A percentile compares a stretch with the other conserved stretches of the same genome.
Conservation (phyloP, 2,113 vertebrate species). For the Grus americana region DNA sequence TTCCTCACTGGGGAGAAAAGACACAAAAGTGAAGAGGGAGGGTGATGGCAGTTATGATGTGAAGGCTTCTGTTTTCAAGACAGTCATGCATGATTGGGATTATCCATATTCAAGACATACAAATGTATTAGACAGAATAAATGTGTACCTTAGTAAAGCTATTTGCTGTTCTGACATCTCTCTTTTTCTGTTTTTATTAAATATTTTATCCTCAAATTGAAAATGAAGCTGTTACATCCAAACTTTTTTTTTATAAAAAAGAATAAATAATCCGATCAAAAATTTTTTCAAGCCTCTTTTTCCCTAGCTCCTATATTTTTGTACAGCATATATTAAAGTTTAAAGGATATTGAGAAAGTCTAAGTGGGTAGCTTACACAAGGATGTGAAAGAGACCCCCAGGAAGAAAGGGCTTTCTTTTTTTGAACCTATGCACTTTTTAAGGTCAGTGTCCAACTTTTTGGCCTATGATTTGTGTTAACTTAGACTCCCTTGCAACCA, state of each 20-base stretch:
- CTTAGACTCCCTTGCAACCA: neutral
- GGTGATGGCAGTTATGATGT: neutral
- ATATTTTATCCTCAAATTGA: neutral
- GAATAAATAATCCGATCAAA: too few species aligned
- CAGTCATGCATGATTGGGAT: neutral
- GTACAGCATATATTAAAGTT: neutral
- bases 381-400: neutral
- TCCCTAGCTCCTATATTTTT: neutral
- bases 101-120: neutral
- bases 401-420: neutral
- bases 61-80: neutral
- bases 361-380: neutral
- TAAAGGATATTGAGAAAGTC: neutral
- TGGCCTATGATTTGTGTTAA: neutral
- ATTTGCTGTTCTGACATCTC: neutral
- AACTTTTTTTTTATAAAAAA: neutral
- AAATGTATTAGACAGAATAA: neutral
- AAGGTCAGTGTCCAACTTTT: neutral
- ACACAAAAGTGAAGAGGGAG: neutral
- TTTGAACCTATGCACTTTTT: neutral
- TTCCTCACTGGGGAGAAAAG: neutral
- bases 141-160: neutral
- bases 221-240: neutral
- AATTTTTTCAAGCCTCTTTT: neutral
- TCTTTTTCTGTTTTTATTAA: neutral